Conservation (phyloP, 1,140 invertebrate species). For the Laupala kohalensis region DNA sequence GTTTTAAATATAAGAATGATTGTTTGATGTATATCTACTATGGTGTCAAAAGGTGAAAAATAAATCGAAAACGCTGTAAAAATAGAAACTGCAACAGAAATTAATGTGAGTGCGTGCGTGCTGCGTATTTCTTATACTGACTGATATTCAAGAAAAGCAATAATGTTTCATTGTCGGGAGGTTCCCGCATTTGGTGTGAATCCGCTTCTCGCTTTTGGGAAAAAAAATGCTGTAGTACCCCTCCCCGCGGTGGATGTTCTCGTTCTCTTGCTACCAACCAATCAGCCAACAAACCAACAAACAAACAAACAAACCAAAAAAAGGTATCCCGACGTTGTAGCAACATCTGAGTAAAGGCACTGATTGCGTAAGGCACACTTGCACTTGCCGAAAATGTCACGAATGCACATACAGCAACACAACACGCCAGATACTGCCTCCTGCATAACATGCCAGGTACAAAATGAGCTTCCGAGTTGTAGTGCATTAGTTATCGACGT, state of each 20-base stretch:
- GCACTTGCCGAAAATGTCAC: neutral
- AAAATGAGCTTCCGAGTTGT: neutral
- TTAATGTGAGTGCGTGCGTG: neutral
- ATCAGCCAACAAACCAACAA: no score
- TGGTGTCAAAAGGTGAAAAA: neutral
- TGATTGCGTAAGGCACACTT: neutral
- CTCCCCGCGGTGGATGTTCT: no score
- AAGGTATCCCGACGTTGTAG: no score
- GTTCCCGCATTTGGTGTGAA: neutral
- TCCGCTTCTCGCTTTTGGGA: neutral
- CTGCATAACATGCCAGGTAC: neutral
- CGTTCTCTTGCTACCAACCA: no score
- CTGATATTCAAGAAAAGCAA: conserved; percentile 13
- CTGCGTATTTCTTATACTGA: conserved; percentile 7
- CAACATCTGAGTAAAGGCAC: neutral
- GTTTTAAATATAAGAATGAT: neutral
- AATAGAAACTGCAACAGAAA: neutral
- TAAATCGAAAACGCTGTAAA: neutral
- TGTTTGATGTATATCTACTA: neutral
- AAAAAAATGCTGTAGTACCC: neutral
- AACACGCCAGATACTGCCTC: no score
- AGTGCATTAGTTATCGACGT: conserved; percentile 1
- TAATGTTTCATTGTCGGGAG: conserved; percentile 8
- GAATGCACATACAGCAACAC: neutral
- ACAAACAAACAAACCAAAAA: no score